phyloP scores from a whole-genome alignment of 2,888 invertebrate genomes.

The Chloroclystis v-ata region DNA sequence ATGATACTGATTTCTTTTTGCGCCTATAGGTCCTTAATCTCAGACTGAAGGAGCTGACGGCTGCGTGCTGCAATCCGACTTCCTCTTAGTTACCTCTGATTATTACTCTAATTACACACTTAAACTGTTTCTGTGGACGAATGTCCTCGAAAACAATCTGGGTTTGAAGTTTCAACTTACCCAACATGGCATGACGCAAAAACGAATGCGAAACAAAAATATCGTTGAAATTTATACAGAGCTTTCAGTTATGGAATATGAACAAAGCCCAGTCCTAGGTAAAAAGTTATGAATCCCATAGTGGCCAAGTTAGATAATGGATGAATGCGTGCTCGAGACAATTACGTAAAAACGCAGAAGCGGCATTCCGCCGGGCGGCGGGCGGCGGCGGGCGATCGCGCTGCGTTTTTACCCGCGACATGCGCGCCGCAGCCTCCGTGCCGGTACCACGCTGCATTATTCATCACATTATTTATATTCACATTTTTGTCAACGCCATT shows the following conservation, averaged over 20 bases:
- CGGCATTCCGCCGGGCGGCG: conserved; percentile 64
- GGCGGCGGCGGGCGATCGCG: conserved; percentile 50
- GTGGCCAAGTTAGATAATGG: conserved; percentile 62
- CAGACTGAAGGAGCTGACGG: conserved; percentile 11
- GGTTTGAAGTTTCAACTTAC: conserved; percentile 18
- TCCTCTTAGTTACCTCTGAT: conserved; percentile 11
- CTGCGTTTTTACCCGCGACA: conserved; percentile 50
- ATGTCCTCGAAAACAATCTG: conserved; percentile 17
- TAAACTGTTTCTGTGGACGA: conserved; percentile 4
- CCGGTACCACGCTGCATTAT: conserved; percentile 77
- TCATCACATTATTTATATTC: conserved; percentile 75
- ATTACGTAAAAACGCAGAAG: conserved; percentile 72
- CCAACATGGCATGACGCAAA: conserved; percentile 13
- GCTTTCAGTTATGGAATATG: conserved; percentile 31
- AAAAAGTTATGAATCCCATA: conserved; percentile 34
- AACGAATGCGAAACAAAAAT: conserved; percentile 13
- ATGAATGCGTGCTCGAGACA: conserved; percentile 74
- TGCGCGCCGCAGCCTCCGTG: conserved; percentile 61
- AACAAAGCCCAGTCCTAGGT: conserved; percentile 30
- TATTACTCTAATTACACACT: conserved; percentile 17
- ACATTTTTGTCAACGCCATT: conserved; percentile 77
- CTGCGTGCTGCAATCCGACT: conserved; percentile 9
- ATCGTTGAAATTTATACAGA: conserved; percentile 26
- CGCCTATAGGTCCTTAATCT: conserved; percentile 25
- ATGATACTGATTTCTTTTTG: conserved; percentile 38